Base-by-base conservation (phyloP, 2,888 invertebrate species). In the Amphipyra tragopoginis region DNA sequence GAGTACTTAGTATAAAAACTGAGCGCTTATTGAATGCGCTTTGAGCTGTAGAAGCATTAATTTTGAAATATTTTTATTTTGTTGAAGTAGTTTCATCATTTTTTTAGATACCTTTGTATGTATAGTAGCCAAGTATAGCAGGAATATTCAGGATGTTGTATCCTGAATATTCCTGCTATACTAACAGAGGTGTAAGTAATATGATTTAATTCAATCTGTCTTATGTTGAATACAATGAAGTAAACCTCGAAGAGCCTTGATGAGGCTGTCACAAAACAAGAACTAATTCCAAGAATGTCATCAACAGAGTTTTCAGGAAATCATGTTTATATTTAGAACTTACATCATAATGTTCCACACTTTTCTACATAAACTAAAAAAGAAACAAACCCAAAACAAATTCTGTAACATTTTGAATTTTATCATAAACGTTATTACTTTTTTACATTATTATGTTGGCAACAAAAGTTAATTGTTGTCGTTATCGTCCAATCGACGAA, bases 381-480 rank as follows among this genome's bases (percentile, higher is more conserved):
- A 29, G 29, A 29, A 29, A 29, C 29, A 29, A 29, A 29, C 5
- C 29, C 5, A 29, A 29, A 29, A 4, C 2, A 59, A 70, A 49
- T 64, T 72, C 49, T 51, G 26, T 47, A 52, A 55, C 38, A 44
- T 59, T 58, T 57, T 44, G 49, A 76, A 74, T 67, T 75, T 77
- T 75, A 79, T 77, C 71, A 75, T 79, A 79, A 79, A 75, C 75
- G 79, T 77, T 79, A 79, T 73, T 77, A 73, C 73, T 70, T 66
- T 68, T 78, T 70, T 70, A 70, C 70, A 65, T 73, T 81, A 80
- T 70, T 68, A 73, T 70, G 65, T 69, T 61, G 69, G 77, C 69
- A 79, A 82, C 82, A 82, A 80, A 84, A 86, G 84, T 85, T 83
- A 86, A 84, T 85, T 83, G 81, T 81, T 69, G 78, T 71, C 77